phyloP scores from a whole-genome alignment of 1,140 invertebrate genomes.

The Zaprionus africanus region DNA sequence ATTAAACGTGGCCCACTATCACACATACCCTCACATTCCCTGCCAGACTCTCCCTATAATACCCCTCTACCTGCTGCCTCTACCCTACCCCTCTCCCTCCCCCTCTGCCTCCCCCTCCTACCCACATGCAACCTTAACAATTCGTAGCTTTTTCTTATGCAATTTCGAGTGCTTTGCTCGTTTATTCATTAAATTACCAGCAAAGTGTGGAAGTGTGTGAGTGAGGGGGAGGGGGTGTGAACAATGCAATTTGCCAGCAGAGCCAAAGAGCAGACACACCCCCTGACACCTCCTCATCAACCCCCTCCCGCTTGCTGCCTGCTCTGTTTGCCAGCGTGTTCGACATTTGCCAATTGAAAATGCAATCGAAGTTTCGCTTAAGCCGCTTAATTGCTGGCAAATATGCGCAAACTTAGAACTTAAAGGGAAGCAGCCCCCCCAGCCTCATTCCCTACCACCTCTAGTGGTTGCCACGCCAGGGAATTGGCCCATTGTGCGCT shows the following conservation, averaged over 20 bases:
- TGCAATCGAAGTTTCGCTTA: conserved; percentile 45
- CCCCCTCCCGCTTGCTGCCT: background rate
- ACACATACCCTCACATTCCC: no score
- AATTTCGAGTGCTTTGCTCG: conserved; percentile 51
- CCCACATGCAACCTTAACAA: background rate
- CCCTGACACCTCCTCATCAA: background rate
- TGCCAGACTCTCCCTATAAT: background rate
- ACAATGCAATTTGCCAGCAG: conserved; percentile 46
- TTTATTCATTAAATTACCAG: conserved; percentile 60
- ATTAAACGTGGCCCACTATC: conserved; percentile 33
- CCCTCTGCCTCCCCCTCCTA: background rate
- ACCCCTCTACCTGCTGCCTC: background rate
- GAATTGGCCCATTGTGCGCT: conserved; percentile 8
- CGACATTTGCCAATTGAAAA: conserved; percentile 39
- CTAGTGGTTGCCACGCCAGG: background rate
- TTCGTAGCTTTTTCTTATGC: conserved; percentile 39
- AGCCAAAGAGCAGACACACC: background rate
- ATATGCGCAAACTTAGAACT: conserved; percentile 27
- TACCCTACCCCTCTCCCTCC: background rate
- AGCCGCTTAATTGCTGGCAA: conserved; percentile 74
- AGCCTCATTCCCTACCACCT: background rate
- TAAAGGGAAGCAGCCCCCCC: background rate
- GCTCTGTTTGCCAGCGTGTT: conserved; percentile 13
- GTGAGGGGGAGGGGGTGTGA: background rate
- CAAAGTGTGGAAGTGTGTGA: conserved; percentile 5